Percentiles rank a stretch among this genome's conserved stretches.
Evolutionary conservation across 2,797 vertebrate species (phyloP).

Genomic region (Trichosurus vulpecula): DNA sequence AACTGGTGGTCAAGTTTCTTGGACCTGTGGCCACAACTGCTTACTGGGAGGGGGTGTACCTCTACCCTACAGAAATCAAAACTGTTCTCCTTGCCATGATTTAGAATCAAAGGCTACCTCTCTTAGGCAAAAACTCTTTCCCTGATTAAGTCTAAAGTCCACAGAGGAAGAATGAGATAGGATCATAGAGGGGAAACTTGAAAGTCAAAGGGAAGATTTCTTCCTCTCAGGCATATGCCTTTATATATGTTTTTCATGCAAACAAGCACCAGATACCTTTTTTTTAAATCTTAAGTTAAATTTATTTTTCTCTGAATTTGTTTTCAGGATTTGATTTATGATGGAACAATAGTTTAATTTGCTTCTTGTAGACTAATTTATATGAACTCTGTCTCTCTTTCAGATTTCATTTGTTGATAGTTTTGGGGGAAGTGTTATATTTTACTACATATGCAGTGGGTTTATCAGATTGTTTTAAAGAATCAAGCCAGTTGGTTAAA

Average conservation of each 20-base stretch:
- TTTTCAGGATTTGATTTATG: constrained; percentile 48
- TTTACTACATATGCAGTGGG: constrained; percentile 52
- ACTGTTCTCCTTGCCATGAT: not conserved
- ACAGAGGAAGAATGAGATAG: not conserved
- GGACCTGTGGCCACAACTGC: not conserved
- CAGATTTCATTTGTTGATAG: constrained; percentile 60
- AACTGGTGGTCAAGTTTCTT: not conserved
- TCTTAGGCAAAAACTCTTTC: not conserved
- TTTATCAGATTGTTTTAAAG: constrained; percentile 63
- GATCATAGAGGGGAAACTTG: not conserved
- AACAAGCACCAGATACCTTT: not conserved
- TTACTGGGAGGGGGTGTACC: not conserved
- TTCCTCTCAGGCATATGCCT: not conserved
- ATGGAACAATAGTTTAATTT: not conserved
- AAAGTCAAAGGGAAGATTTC: not conserved
- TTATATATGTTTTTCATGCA: not conserved
- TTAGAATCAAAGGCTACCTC: not conserved
- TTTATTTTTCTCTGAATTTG: not conserved
- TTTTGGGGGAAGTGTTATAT: constrained; percentile 42
- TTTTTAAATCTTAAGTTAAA: not conserved
- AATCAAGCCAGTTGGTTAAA: constrained; percentile 13
- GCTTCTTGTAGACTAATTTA: not conserved
- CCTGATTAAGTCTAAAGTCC: not conserved
- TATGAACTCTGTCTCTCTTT: not conserved
- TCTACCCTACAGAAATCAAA: not conserved